Percentiles rank a stretch among this genome's conserved stretches.
Conservation (phyloP, 2,888 invertebrate genomes). For the Patella caerulea region DNA sequence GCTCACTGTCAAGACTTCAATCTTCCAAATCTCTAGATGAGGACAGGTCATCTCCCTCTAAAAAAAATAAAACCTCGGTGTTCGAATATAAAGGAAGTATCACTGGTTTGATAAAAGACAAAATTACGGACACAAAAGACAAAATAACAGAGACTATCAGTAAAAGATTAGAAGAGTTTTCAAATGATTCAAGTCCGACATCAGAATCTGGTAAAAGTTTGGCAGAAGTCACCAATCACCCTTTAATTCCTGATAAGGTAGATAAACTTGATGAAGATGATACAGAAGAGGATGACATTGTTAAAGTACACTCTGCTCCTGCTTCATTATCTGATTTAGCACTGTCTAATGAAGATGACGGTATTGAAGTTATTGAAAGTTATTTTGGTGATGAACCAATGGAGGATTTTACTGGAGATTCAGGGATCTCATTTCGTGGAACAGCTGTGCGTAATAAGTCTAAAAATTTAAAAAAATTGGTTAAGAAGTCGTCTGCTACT, state of each 20-base stretch:
- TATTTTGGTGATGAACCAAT: conserved; percentile 33
- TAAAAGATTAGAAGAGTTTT: conserved; percentile 57
- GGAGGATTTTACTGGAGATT: conserved; percentile 44
- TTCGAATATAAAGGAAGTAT: conserved; percentile 42
- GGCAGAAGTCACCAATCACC: not conserved
- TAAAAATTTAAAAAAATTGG: conserved; percentile 16
- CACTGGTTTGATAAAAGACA: conserved; percentile 40
- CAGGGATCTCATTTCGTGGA: conserved; percentile 25
- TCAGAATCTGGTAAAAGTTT: not conserved
- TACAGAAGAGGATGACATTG: conserved; percentile 25
- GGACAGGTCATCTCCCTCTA: conserved; percentile 34
- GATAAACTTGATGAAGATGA: conserved; percentile 21
- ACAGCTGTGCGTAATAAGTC: not conserved
- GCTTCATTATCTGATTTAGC: not conserved
- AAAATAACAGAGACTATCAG: conserved; percentile 48
- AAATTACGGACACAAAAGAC: conserved; percentile 44
- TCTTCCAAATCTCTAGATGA: conserved; percentile 37
- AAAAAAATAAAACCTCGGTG: conserved; percentile 28
- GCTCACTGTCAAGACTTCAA: conserved; percentile 25
- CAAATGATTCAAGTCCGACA: conserved; percentile 42
- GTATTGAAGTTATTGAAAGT: conserved; percentile 38
- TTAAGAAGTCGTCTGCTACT: conserved; percentile 20
- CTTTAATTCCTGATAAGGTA: conserved; percentile 16
- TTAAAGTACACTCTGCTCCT: not conserved
- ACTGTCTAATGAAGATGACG: not conserved